phyloP scores from a whole-genome alignment of 2,113 vertebrate species.

The Xiphorhynchus elegans region DNA sequence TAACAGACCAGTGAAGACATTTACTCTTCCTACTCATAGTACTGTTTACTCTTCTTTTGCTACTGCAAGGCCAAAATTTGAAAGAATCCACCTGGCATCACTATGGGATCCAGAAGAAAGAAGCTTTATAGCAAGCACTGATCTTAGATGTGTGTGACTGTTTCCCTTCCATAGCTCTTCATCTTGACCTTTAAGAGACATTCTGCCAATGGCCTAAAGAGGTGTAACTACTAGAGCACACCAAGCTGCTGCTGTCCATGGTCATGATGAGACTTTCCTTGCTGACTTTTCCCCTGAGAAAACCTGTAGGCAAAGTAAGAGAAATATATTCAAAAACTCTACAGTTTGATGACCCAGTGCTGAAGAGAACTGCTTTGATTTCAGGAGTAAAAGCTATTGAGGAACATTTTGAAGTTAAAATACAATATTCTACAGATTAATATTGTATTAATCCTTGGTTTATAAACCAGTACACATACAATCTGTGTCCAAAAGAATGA shows the following conservation, averaged over 20 bases:
- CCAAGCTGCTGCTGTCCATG: neutral
- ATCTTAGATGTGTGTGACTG: neutral
- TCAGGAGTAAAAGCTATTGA: neutral
- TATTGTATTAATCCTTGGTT: neutral
- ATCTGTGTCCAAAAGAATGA: neutral
- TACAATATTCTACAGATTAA: neutral
- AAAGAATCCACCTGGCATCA: neutral
- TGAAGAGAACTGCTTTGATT: neutral
- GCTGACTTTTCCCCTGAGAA: neutral
- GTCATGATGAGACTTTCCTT: neutral
- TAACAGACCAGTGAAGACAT: rapidly evolving
- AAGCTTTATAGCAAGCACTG: neutral
- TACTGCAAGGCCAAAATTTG: neutral
- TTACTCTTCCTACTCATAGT: neutral
- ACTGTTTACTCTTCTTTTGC: neutral
- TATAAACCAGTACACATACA: neutral
- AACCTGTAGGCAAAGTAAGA: neutral
- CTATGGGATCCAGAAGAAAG: neutral
- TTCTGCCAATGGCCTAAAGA: neutral
- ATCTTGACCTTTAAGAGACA: neutral
- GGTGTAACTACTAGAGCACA: neutral
- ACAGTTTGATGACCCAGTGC: neutral
- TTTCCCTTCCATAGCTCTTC: neutral
- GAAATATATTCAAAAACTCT: neutral
- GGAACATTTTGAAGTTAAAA: neutral